phyloP scores from a whole-genome alignment of 1,140 invertebrate species.

The Magallana gigas region DNA sequence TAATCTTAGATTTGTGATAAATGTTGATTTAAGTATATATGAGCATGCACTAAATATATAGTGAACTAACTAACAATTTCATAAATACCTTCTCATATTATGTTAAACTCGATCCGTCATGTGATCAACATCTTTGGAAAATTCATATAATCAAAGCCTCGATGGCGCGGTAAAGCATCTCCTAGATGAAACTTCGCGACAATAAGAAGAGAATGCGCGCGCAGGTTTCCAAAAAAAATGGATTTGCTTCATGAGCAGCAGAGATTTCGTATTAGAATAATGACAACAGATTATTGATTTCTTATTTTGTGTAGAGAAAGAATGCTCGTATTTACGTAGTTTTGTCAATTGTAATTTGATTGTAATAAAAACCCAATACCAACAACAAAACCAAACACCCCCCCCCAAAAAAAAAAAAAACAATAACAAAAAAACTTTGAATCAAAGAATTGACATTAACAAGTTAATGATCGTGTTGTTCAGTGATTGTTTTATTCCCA shows the following conservation, averaged over 20 bases:
- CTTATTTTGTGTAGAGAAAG: background rate
- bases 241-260: background rate
- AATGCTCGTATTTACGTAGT: no score
- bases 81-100: slow-evolving; percentile 23
- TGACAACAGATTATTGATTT: background rate
- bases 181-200: slow-evolving; percentile 10
- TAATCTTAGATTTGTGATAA: no score
- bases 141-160: background rate
- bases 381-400: no score
- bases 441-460: no score
- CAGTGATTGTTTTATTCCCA: no score
- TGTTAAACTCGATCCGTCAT: background rate
- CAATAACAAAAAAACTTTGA: no score
- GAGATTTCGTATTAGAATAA: slow-evolving; percentile 1
- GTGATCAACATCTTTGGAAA: background rate
- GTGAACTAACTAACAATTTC: background rate
- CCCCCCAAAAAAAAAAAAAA: no score
- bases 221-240: slow-evolving; percentile 12
- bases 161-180: background rate
- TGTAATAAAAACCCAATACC: no score
- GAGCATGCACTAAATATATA: no score
- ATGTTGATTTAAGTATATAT: no score
- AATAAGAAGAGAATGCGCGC: slow-evolving; percentile 6
- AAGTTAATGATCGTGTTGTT: no score
- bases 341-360: no score